A percentile compares a stretch with the other conserved stretches of the same genome.
These are phyloP conservation scores for Astreopora myriophthalma DNA, from an alignment of 64 coral and sea anemone species.

Conservation along the genomic window DNA sequence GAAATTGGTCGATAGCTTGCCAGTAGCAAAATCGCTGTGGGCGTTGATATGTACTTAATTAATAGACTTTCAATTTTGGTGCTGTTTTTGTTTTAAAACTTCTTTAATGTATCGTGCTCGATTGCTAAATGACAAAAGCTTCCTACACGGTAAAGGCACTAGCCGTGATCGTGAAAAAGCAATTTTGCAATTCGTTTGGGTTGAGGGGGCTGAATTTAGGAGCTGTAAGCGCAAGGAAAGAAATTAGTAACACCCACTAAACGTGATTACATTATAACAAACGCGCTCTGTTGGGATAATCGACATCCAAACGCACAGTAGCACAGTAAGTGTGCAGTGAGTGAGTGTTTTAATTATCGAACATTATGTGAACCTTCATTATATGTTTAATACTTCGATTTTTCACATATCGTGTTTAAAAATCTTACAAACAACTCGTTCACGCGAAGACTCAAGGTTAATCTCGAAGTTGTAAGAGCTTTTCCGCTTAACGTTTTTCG, in stretches of 20 bases:
- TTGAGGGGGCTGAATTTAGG: not conserved
- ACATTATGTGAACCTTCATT: not conserved
- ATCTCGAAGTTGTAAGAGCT: not conserved
- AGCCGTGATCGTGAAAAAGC: not conserved
- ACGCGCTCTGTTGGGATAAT: not conserved
- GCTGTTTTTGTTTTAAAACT: not conserved
- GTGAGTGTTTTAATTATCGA: not conserved
- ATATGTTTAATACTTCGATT: not conserved
- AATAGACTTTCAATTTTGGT: constrained; percentile 13
- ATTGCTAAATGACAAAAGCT: not conserved
- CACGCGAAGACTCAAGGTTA: not conserved
- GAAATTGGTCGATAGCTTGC: not conserved
- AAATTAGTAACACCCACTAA: not conserved
- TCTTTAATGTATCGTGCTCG: constrained; percentile 1
- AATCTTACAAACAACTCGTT: not conserved
- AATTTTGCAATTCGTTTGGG: not conserved
- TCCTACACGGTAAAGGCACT: not conserved
- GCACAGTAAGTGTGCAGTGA: not conserved
- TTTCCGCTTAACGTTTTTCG: too few species aligned
- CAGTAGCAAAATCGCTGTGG: not conserved
- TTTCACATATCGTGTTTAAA: not conserved
- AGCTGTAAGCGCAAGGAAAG: too few species aligned
- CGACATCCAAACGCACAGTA: not conserved
- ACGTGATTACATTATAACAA: not conserved
- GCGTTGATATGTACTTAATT: constrained; percentile 20